Evolutionary conservation across 2,113 vertebrate genomes (phyloP).

Genomic region (Microtus richardsoni): DNA sequence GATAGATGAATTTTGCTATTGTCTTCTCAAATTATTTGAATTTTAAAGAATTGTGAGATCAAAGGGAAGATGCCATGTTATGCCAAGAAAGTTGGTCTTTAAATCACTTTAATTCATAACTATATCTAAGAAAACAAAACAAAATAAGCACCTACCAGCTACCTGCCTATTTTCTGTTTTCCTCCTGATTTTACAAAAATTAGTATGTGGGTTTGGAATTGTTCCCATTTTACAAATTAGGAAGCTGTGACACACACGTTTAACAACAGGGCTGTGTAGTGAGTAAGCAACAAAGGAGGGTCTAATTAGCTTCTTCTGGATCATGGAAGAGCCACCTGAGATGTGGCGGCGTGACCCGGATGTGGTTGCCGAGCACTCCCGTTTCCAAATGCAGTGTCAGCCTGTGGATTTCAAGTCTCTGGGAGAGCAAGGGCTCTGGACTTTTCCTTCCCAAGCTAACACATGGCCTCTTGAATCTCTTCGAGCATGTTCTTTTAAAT

Average conservation of each 20-base stretch:
- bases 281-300: not conserved
- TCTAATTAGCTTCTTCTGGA: not conserved
- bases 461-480: not conserved
- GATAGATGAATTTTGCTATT: not conserved
- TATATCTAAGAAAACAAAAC: not conserved
- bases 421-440: not conserved
- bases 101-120: not conserved
- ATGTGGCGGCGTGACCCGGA: not conserved
- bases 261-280: not conserved
- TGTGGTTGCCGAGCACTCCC: not conserved
- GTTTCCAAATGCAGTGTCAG: not conserved
- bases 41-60: constrained; percentile 15
- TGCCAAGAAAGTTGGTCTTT: constrained; percentile 7
- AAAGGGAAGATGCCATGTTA: not conserved
- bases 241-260: not conserved
- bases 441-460: not conserved
- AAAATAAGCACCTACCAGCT: not conserved
- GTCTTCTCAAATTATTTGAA: not conserved
- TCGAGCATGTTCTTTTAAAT: constrained; percentile 12
- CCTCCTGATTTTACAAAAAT: not conserved
- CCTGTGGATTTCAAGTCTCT: not conserved
- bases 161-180: not conserved
- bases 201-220: not conserved
- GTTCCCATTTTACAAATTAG: constrained; percentile 5
- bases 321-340: not conserved